Percentiles rank a stretch among this genome's conserved stretches.
These are phyloP conservation scores for Cosmia trapezina DNA, from an alignment of 2,888 invertebrate genomes.

Conservation along the genomic window DNA sequence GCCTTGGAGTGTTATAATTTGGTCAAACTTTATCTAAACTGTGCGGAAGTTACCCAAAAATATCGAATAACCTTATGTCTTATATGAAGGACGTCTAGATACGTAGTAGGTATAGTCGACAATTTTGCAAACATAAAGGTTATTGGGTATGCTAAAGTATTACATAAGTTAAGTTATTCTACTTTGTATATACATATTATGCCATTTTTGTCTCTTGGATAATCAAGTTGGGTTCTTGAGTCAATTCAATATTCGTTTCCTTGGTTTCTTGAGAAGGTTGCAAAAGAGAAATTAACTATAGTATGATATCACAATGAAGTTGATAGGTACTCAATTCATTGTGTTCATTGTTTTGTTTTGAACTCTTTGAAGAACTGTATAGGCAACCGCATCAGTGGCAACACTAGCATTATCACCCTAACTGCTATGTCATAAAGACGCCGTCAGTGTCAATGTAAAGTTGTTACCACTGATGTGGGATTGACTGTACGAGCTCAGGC, in stretches of 20 bases:
- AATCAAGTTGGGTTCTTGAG: constrained; percentile 7
- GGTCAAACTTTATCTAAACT: constrained; percentile 7
- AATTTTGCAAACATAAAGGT: constrained; percentile 39
- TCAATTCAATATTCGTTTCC: background rate
- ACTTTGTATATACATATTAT: background rate
- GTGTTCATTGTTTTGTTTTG: background rate
- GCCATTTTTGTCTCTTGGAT: constrained; percentile 6
- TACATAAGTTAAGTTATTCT: constrained; percentile 13
- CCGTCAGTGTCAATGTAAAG: background rate
- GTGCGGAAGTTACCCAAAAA: constrained; percentile 32
- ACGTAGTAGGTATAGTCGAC: background rate
- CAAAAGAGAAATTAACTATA: background rate
- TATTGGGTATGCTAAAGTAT: constrained; percentile 11
- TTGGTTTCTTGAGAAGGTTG: background rate
- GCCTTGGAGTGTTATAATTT: constrained; percentile 11
- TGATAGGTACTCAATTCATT: background rate
- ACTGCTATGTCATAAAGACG: background rate
- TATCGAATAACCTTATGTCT: constrained; percentile 23
- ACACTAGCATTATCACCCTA: too few relatives aligned
- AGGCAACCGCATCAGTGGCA: too few relatives aligned
- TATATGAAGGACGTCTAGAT: constrained; percentile 23
- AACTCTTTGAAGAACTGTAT: background rate
- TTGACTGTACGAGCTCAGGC: background rate
- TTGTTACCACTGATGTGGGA: background rate
- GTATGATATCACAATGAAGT: background rate